Evolutionary conservation across 2,113 vertebrate genomes (phyloP).

Genomic region (Menidia beryllina): DNA sequence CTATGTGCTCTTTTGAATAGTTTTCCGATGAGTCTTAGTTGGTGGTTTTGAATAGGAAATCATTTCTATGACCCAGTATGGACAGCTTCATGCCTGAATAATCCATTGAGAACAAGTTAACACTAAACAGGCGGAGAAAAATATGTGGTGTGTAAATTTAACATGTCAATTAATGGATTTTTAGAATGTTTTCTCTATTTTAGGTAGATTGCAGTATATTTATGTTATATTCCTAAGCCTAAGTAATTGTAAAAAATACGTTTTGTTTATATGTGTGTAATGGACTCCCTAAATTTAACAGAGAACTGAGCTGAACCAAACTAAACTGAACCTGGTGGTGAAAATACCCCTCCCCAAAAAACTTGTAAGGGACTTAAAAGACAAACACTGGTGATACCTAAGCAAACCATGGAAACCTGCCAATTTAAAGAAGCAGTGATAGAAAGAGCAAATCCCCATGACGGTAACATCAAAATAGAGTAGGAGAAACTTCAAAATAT

Average conservation of each 20-base stretch:
- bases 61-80: constrained; percentile 11
- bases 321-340: no score
- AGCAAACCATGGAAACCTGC: no score
- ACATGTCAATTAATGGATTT: background rate
- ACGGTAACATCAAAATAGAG: background rate
- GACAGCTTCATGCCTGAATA: background rate
- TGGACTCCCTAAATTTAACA: no score
- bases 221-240: background rate
- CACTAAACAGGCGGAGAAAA: background rate
- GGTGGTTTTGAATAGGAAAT: constrained; percentile 18
- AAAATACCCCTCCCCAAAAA: no score
- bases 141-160: background rate
- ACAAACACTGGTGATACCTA: no score
- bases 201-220: background rate
- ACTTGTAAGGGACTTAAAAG: no score
- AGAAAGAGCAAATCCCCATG: background rate
- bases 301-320: no score
- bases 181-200: no score
- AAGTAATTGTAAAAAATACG: constrained; percentile 1
- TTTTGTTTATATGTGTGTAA: no score
- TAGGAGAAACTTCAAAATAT: background rate
- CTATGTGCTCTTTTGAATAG: constrained; percentile 47
- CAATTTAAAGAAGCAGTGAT: background rate
- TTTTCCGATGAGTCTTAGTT: constrained; percentile 40
- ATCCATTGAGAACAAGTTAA: background rate